Base-by-base conservation (phyloP, 2,113 vertebrate genomes). In the Cyrtonyx montezumae region DNA sequence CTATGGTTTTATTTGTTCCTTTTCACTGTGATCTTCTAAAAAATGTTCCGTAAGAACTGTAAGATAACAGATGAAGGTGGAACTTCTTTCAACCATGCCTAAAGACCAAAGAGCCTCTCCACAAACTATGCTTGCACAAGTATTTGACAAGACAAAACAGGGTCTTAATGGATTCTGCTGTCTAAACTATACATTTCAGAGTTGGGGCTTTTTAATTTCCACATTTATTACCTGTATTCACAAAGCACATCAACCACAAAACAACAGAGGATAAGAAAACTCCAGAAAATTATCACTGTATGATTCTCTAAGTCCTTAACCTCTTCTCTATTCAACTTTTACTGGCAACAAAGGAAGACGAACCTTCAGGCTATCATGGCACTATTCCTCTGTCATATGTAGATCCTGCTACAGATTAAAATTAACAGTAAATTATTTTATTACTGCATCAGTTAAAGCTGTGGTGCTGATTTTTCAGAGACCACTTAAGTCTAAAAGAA, bases 201-300 rank as follows among this genome's bases (percentile, higher is more conserved):
- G 58, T 4, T 53, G 11, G 13, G 34, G 22, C 17, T 71, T 93
- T 90, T 1, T 51, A 18, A 40, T 49, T 84, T 73, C 66, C 51
- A 62, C 23, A n/a, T 67, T 17, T 30, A 76, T 49, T 19, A 68
- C 2, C 28, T 62, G 28, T 63, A 63, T 25, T 63, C 71, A 63
- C n/a, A 78, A 85, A 91, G 70, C 2, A 36, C 12, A 56, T 36
- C n/a, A 77, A 42, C 11, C 40, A 85, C 32, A 85, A 80, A 88
- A 12, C 53, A 76, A 28, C 16, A 81, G 18, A 67, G 10, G 13
- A 61, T 46, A 11, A 48, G 28, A 77, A 77, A 81, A 51, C 14
- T 23, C 15, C 19, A 3, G 2, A 11, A 67, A 67, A 34, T 36
- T 13, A 63, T n/a, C 0, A 1, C 21, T 51, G 4, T 55, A 40